Evolutionary conservation across 2,113 vertebrate species (phyloP), one percentile per base, ranked within the genome.

Genomic region (Columba livia): DNA sequence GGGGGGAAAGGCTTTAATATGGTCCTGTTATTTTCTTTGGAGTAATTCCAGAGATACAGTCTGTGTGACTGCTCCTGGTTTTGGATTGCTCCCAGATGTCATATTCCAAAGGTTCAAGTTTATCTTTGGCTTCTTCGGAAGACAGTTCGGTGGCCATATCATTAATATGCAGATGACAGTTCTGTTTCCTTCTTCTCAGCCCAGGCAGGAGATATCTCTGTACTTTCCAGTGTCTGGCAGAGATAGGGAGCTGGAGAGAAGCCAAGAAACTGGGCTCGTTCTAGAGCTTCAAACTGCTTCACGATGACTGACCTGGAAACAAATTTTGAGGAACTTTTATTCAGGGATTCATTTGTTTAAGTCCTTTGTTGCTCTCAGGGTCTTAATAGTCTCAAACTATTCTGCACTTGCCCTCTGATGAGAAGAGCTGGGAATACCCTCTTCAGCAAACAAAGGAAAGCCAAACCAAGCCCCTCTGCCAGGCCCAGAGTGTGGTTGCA

Each of bases 281-380:
- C 65, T 65, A 72, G 90, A 78, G 64, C 80, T 90, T 83, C 90
- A 94, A 92, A 88, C 32, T 67, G 90, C 65, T 88, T 92, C 2
- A 5, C 48, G 29, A 32, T 74, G 78, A 56, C 60, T 94, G 85
- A 60, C 62, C 78, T 91, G 83, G 75, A 91, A 92, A 90, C 6
- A 6, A 86, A 85, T 94, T 94, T 92, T 95, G 86, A 95, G 53
- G 61, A 92, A 91, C 73, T 93, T 93, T 51, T 81, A 47, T 74
- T 86, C 72, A 85, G 84, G 84, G 78, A 74, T 54, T 93, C 72
- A 95, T 94, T 91, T 95, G 47, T 73, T 96, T 57, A 84, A 89
- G 73, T 72, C 48, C 38, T 86, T 87, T 4, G 4, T 74, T 93
- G 32, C 65, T 92, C 74, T 88, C 0, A 0, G 66, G 26, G 24